These are phyloP conservation scores for Crax fasciolata DNA, from an alignment of 2,797 vertebrate species.

Conservation along the genomic window DNA sequence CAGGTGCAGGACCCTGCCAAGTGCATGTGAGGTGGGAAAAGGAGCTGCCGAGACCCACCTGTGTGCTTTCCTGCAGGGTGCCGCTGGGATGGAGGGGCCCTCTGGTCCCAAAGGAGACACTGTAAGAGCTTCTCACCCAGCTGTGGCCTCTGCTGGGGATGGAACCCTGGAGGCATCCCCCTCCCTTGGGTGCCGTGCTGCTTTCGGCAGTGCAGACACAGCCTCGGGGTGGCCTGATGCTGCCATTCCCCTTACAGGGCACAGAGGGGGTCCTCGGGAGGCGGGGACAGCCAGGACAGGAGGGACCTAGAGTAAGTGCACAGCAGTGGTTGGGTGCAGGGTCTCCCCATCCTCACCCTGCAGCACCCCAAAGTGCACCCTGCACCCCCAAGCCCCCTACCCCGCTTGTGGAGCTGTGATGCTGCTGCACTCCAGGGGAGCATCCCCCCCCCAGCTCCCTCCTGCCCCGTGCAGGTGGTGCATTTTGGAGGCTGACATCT, in stretches of 20 bases:
- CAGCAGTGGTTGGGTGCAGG: not conserved
- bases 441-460: not conserved
- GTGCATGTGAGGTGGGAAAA: rapidly evolving
- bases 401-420: rapidly evolving
- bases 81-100: slow-evolving; percentile 81
- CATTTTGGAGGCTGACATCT: not conserved
- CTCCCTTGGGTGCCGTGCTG: not conserved
- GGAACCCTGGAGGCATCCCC: not conserved
- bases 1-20: rapidly evolving
- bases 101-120: slow-evolving; percentile 87
- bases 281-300: slow-evolving; percentile 87
- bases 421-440: too few species aligned
- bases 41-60: not conserved
- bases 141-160: not conserved
- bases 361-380: not conserved
- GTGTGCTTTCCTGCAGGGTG: slow-evolving; percentile 78
- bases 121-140: slow-evolving; percentile 78
- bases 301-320: slow-evolving; percentile 87
- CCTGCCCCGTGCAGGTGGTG: not conserved
- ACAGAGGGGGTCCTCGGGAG: slow-evolving; percentile 78
- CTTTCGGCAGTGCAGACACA: not conserved
- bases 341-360: not conserved
- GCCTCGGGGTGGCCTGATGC: not conserved
- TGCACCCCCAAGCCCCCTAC: rapidly evolving
- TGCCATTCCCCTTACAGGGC: slow-evolving; percentile 79